phyloP scores from a whole-genome alignment of 2,888 invertebrate species.

The Aethes cnicana region DNA sequence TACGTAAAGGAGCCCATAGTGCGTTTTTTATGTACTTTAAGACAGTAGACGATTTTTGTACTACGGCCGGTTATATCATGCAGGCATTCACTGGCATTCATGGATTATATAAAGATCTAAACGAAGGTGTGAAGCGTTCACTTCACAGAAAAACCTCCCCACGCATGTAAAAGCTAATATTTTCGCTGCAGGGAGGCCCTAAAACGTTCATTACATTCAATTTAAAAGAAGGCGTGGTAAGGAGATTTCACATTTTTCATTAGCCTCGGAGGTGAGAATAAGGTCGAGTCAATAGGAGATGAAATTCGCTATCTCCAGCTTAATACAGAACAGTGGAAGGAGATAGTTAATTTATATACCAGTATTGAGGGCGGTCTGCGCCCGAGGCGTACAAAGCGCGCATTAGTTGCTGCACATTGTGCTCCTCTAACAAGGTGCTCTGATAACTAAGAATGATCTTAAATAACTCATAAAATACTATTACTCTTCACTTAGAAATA shows the following conservation, averaged over 20 bases:
- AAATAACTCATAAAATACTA: no score
- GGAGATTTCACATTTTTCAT: slow-evolving; percentile 14
- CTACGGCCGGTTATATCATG: no score
- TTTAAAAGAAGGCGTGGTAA: slow-evolving; percentile 41
- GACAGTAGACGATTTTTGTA: no score
- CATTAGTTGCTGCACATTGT: neutral
- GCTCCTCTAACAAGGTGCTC: slow-evolving; percentile 1
- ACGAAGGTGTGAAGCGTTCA: slow-evolving; percentile 46
- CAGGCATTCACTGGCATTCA: slow-evolving; percentile 22
- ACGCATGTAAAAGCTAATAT: slow-evolving; percentile 58
- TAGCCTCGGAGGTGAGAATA: slow-evolving; percentile 2
- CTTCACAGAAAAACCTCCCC: slow-evolving; percentile 51
- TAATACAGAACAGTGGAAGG: no score
- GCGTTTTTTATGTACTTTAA: no score
- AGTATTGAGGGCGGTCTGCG: no score
- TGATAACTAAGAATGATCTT: neutral
- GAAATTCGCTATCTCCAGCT: no score
- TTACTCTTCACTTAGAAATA: no score
- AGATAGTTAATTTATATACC: no score
- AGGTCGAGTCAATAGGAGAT: slow-evolving; percentile 2
- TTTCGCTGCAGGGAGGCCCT: slow-evolving; percentile 49
- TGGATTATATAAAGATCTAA: slow-evolving; percentile 33
- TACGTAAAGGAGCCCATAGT: no score
- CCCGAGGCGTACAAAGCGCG: slow-evolving; percentile 1
- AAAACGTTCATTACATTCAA: slow-evolving; percentile 56